These are phyloP conservation scores for Venustoraphidia nigricollis DNA, from an alignment of 2,888 invertebrate species.

Conservation along the genomic window DNA sequence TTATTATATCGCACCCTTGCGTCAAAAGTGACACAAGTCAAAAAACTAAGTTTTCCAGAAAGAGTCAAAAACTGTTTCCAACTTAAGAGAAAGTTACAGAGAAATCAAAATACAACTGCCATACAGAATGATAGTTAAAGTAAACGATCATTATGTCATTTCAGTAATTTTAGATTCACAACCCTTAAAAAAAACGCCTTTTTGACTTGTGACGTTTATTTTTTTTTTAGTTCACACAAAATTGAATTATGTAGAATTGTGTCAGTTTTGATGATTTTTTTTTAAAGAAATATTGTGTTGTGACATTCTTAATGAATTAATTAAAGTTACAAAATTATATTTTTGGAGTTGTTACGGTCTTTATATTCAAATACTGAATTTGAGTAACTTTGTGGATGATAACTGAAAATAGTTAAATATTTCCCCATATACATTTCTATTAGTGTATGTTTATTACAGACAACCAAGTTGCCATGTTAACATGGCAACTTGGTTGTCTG, in stretches of 20 bases:
- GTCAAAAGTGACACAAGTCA: not conserved
- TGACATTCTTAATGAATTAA: not conserved
- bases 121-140: no score
- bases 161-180: not conserved
- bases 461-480: no score
- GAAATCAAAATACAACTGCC: no score
- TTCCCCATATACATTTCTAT: no score
- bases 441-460: no score
- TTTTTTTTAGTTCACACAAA: not conserved
- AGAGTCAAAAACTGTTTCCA: not conserved
- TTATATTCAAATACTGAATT: not conserved
- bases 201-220: not conserved
- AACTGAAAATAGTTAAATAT: no score
- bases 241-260: not conserved
- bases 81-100: not conserved
- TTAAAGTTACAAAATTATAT: not conserved
- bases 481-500: no score
- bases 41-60: not conserved
- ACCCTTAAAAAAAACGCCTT: not conserved
- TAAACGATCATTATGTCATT: not conserved
- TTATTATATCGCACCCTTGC: not conserved
- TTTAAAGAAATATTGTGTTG: not conserved
- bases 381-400: not conserved
- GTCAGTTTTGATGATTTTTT: not conserved
- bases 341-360: not conserved